These are phyloP conservation scores for Damaliscus lunatus DNA, from an alignment of 2,113 vertebrate species.

Conservation along the genomic window DNA sequence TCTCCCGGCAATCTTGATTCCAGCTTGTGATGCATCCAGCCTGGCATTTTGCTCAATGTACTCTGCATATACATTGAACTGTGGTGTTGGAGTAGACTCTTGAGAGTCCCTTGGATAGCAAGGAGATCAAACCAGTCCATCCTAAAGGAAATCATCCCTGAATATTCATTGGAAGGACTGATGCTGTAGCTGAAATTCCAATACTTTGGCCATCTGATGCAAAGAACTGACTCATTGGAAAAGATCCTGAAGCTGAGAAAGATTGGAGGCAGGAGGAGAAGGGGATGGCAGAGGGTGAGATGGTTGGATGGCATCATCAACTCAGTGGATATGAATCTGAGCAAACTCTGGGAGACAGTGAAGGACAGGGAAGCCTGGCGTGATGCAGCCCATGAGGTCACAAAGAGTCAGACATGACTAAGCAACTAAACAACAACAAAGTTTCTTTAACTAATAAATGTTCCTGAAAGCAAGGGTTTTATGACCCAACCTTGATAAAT, in stretches of 20 bases:
- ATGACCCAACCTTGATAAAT: not conserved
- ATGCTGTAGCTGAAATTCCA: not conserved
- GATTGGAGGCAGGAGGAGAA: not conserved
- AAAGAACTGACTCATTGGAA: not conserved
- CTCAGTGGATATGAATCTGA: not conserved
- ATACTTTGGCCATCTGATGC: not conserved
- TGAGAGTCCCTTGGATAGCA: not conserved
- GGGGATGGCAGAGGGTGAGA: not conserved
- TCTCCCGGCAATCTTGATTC: not conserved
- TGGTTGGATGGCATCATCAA: not conserved
- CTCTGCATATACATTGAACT: not conserved
- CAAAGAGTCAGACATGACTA: fast-evolving
- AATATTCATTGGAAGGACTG: not conserved
- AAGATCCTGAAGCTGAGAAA: not conserved
- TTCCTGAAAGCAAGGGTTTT: not conserved
- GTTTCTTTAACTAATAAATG: not conserved
- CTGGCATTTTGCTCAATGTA: not conserved
- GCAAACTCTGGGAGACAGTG: not conserved
- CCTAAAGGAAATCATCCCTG: not conserved
- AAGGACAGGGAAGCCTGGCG: not conserved
- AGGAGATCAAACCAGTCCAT: not conserved
- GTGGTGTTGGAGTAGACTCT: not conserved
- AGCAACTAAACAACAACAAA: not conserved
- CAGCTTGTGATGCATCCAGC: not conserved
- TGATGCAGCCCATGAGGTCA: not conserved